phyloP scores from a whole-genome alignment of 1,140 invertebrate species.

The Drosophila pachea region DNA sequence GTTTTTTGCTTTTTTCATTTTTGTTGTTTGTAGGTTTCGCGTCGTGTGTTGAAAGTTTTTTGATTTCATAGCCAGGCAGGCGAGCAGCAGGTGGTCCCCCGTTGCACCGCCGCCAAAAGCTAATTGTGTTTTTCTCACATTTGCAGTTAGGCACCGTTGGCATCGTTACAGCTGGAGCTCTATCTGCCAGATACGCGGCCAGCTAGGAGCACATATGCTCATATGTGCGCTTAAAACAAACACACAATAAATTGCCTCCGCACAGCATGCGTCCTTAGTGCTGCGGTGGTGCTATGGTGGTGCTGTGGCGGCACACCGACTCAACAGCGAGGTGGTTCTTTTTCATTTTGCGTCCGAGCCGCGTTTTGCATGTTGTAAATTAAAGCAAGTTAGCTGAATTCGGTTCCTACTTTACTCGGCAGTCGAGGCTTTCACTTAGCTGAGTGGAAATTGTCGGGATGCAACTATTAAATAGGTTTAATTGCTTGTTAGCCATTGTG shows the following conservation, averaged over 20 bases:
- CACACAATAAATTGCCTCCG: constrained; percentile 75
- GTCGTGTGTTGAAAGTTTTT: constrained; percentile 66
- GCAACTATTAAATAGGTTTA: constrained; percentile 61
- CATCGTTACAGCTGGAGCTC: constrained; percentile 22
- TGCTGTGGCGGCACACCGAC: no score
- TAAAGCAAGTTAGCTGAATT: constrained; percentile 61
- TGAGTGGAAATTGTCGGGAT: constrained; percentile 65
- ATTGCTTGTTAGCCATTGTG: constrained; percentile 58
- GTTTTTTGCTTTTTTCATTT: constrained; percentile 8
- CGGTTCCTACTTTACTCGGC: constrained; percentile 31
- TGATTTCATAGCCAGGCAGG: constrained; percentile 47
- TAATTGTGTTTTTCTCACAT: constrained; percentile 77
- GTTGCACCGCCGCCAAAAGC: constrained; percentile 69
- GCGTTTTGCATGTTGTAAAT: constrained; percentile 72
- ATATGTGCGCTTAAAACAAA: constrained; percentile 73
- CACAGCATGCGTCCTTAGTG: constrained; percentile 59
- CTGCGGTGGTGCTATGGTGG: constrained; percentile 21
- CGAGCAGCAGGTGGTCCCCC: constrained; percentile 68
- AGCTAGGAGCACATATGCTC: constrained; percentile 31
- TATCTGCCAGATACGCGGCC: constrained; percentile 50
- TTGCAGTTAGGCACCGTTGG: constrained; percentile 64
- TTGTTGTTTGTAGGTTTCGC: constrained; percentile 39
- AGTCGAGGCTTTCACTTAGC: constrained; percentile 42
- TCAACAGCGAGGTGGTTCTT: constrained; percentile 38
- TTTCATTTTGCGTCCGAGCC: constrained; percentile 53